Percentiles rank a stretch among this genome's conserved stretches.
These are phyloP conservation scores for Chironomus tentans DNA, from an alignment of 2,888 invertebrate genomes.

Conservation along the genomic window DNA sequence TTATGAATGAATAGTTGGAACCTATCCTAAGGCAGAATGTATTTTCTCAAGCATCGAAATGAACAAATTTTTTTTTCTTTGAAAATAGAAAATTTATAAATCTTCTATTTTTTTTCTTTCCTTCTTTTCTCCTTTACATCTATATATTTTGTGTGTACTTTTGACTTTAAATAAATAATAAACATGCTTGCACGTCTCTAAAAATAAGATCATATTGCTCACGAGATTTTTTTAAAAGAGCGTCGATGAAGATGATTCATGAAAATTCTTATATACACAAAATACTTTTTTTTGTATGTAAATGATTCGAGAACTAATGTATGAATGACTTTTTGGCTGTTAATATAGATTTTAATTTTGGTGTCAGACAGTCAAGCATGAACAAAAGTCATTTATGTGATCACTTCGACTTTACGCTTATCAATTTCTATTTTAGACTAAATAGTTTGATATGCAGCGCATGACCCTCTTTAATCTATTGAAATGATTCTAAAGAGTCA, in stretches of 20 bases:
- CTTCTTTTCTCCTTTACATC: neutral
- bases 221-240: neutral
- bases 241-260: neutral
- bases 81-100: neutral
- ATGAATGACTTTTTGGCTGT: too few species aligned
- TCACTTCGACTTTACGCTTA: too few species aligned
- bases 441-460: too few species aligned
- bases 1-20: neutral
- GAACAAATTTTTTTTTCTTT: neutral
- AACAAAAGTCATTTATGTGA: too few species aligned
- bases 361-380: too few species aligned
- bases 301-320: too few species aligned
- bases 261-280: neutral
- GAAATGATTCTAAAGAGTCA: too few species aligned
- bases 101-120: too few species aligned
- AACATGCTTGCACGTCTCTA: slow-evolving; percentile 15
- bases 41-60: neutral
- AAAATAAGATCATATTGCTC: slow-evolving; percentile 22
- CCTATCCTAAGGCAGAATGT: slow-evolving; percentile 13
- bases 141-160: neutral
- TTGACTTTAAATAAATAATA: slow-evolving; percentile 19
- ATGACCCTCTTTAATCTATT: too few species aligned
- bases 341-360: too few species aligned
- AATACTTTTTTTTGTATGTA: too few species aligned
- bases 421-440: too few species aligned